phyloP scores from a whole-genome alignment of 2,888 invertebrate species.

The Baccha elongata region DNA sequence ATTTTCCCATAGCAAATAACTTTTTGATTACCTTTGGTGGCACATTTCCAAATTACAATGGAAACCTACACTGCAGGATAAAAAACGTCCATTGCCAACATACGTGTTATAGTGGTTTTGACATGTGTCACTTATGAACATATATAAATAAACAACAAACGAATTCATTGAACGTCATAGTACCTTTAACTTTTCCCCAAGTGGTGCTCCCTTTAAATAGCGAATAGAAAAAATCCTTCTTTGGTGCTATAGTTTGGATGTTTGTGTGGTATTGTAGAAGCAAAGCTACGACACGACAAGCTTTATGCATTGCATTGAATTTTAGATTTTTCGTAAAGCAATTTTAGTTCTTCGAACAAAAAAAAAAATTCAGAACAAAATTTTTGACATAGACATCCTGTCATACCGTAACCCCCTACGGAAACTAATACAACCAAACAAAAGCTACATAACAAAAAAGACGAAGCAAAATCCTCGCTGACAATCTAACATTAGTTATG shows the following conservation, averaged over 20 bases:
- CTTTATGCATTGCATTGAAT: slow-evolving; percentile 38
- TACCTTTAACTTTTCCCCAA: slow-evolving; percentile 28
- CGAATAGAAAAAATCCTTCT: not conserved
- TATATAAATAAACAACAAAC: not conserved
- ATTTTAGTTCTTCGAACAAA: not conserved
- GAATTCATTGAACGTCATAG: slow-evolving; percentile 31
- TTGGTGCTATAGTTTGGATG: not conserved
- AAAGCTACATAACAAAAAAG: slow-evolving; percentile 14
- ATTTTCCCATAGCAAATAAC: slow-evolving; percentile 7
- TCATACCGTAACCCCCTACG: slow-evolving; percentile 27
- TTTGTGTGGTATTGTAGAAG: not conserved
- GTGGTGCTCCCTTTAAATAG: not conserved
- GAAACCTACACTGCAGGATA: not conserved
- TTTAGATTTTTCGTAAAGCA: slow-evolving; percentile 32
- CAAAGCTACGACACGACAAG: not conserved
- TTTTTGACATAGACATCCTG: slow-evolving; percentile 56
- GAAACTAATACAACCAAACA: slow-evolving; percentile 32
- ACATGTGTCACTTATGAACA: slow-evolving; percentile 48
- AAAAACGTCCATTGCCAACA: not conserved
- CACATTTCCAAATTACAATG: slow-evolving; percentile 22
- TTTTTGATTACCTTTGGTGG: slow-evolving; percentile 40
- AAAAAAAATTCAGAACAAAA: slow-evolving; percentile 41
- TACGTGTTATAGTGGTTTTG: slow-evolving; percentile 2
- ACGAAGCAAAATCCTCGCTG: slow-evolving; percentile 41
- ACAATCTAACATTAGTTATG: slow-evolving; percentile 71